Conservation (phyloP, 2,797 vertebrate species). For the Rhynchotus rufescens region DNA sequence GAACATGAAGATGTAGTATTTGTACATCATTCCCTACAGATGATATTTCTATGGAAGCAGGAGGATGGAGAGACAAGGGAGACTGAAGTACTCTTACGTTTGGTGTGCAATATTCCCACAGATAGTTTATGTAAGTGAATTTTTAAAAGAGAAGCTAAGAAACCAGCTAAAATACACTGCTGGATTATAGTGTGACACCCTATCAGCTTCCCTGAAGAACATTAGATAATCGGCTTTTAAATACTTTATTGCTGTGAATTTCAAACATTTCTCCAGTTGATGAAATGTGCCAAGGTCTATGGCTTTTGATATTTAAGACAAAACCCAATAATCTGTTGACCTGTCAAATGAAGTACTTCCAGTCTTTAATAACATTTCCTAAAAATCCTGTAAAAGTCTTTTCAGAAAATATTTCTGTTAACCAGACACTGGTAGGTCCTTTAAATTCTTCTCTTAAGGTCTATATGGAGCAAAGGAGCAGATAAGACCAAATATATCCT, state of each 20-base stretch:
- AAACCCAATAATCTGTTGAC: conserved; percentile 55
- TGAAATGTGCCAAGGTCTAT: conserved; percentile 40
- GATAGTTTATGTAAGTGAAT: not conserved
- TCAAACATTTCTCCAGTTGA: not conserved
- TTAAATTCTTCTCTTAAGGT: conserved; percentile 25
- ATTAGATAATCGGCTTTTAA: conserved; percentile 48
- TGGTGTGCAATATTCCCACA: not conserved
- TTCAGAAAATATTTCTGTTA: conserved; percentile 33
- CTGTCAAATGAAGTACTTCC: conserved; percentile 53
- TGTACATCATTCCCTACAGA: not conserved
- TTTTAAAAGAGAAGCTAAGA: conserved; percentile 17
- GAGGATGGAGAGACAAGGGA: not conserved
- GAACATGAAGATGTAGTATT: not conserved
- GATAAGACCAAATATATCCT: conserved; percentile 29
- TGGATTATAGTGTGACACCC: not conserved
- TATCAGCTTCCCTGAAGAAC: conserved; percentile 4
- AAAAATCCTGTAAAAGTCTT: conserved; percentile 41
- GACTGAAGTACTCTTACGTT: not conserved
- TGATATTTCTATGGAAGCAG: not conserved
- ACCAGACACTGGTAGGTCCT: not conserved
- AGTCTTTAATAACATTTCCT: conserved; percentile 41
- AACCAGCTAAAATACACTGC: not conserved
- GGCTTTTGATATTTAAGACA: conserved; percentile 42
- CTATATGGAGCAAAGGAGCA: not conserved
- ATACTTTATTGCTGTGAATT: conserved; percentile 64